Evolutionary conservation across 2,888 invertebrate species (phyloP).

Genomic region (Hydraecia micacea): DNA sequence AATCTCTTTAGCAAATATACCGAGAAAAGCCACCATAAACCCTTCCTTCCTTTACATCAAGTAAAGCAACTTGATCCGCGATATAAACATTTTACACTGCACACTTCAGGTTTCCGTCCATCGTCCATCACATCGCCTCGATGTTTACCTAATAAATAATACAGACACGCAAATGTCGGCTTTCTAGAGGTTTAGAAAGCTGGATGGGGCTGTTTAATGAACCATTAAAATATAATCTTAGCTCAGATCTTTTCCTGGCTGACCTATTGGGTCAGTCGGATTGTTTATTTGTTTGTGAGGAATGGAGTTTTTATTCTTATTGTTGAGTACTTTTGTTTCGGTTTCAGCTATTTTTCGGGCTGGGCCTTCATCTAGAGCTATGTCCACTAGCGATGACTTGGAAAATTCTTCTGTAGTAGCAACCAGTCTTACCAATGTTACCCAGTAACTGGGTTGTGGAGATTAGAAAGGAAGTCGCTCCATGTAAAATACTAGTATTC

Average conservation of each 20-base stretch:
- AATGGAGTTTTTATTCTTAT: background rate
- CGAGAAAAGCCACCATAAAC: background rate
- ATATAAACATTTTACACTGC: conserved; percentile 4
- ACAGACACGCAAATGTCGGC: conserved; percentile 52
- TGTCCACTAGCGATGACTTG: background rate
- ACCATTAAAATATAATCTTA: conserved; percentile 64
- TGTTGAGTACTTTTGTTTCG: background rate
- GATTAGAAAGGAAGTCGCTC: no score
- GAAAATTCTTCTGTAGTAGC: background rate
- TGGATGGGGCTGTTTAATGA: conserved; percentile 55
- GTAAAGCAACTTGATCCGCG: background rate
- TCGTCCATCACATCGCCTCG: conserved; percentile 3
- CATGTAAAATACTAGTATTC: no score
- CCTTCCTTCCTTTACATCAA: background rate
- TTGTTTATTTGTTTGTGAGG: conserved; percentile 14
- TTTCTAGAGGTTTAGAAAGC: conserved; percentile 56
- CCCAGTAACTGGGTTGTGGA: no score
- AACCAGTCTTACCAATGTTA: no score
- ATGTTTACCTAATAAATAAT: conserved; percentile 49
- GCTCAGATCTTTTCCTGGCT: conserved; percentile 49
- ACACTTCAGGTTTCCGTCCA: conserved; percentile 21
- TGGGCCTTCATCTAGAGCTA: background rate
- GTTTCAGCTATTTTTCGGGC: background rate
- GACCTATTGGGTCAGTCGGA: conserved; percentile 3
- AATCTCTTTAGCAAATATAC: background rate